These are phyloP conservation scores for Mionectes macconnelli DNA, from an alignment of 2,113 vertebrate species.

Conservation along the genomic window DNA sequence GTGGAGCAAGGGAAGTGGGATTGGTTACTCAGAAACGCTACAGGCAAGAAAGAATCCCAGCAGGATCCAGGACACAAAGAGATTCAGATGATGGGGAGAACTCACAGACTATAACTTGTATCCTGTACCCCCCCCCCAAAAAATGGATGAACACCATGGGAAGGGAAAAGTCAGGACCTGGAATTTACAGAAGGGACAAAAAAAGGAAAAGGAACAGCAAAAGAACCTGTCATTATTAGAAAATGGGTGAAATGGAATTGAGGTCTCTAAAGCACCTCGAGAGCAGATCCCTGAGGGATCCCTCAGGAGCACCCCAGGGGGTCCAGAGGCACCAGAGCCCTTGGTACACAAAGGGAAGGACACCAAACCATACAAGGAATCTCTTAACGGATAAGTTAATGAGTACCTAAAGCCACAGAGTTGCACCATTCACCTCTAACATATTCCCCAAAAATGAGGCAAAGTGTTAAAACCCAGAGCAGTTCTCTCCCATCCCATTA, in stretches of 20 bases:
- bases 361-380: accelerated
- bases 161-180: not conserved
- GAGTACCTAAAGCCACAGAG: not conserved
- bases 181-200: not conserved
- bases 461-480: accelerated
- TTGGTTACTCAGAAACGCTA: not conserved
- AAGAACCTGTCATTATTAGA: accelerated
- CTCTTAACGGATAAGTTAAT: not conserved
- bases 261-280: not conserved
- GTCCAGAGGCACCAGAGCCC: not conserved
- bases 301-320: too few relatives aligned
- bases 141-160: accelerated
- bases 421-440: not conserved
- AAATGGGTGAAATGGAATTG: not conserved
- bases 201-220: not conserved
- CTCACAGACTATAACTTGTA: not conserved
- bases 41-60: not conserved
- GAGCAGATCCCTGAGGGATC: too few relatives aligned
- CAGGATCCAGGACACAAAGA: not conserved
- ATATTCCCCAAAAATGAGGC: accelerated
- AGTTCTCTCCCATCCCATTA: not conserved
- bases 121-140: accelerated
- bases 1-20: not conserved
- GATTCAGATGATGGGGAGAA: not conserved
- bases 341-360: not conserved